Conservation (phyloP, 2,888 invertebrate species). For the Hedychridium roseum region DNA sequence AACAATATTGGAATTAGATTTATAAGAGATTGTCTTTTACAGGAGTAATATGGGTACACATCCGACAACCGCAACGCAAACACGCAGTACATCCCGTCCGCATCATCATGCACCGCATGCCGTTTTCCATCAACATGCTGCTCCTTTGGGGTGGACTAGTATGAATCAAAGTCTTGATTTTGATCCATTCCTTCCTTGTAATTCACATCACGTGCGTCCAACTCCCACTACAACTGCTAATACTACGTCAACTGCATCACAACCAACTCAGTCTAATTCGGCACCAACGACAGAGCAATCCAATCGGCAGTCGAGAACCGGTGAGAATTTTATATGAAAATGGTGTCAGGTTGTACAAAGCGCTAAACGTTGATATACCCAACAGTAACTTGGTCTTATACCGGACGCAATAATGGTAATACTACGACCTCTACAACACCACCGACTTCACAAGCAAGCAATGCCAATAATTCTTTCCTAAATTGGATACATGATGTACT, state of each 20-base stretch:
- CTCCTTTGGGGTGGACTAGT: slow-evolving; percentile 64
- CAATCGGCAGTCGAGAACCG: slow-evolving; percentile 44
- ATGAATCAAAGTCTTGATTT: slow-evolving; percentile 61
- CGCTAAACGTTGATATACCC: slow-evolving; percentile 8
- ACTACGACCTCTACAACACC: slow-evolving; percentile 27
- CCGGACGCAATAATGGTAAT: slow-evolving; percentile 24
- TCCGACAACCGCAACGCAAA: slow-evolving; percentile 76
- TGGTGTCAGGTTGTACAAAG: background rate
- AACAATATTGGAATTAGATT: background rate
- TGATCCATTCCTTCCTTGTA: slow-evolving; percentile 76
- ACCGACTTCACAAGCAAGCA: slow-evolving; percentile 17
- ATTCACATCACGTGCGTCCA: slow-evolving; percentile 73
- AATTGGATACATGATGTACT: slow-evolving; percentile 21
- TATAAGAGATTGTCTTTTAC: background rate
- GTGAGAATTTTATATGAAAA: slow-evolving; percentile 21
- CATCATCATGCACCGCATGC: no score
- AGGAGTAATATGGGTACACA: slow-evolving; percentile 74
- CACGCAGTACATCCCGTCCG: slow-evolving; percentile 74
- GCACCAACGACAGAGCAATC: slow-evolving; percentile 67
- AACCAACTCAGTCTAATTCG: slow-evolving; percentile 42
- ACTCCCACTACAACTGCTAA: slow-evolving; percentile 31
- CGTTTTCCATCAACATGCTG: slow-evolving; percentile 70
- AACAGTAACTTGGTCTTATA: slow-evolving; percentile 35
- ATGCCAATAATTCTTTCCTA: slow-evolving; percentile 10
- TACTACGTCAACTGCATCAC: slow-evolving; percentile 39